Conservation (phyloP, 2,113 vertebrate genomes). For the Oreocharis arfaki region DNA sequence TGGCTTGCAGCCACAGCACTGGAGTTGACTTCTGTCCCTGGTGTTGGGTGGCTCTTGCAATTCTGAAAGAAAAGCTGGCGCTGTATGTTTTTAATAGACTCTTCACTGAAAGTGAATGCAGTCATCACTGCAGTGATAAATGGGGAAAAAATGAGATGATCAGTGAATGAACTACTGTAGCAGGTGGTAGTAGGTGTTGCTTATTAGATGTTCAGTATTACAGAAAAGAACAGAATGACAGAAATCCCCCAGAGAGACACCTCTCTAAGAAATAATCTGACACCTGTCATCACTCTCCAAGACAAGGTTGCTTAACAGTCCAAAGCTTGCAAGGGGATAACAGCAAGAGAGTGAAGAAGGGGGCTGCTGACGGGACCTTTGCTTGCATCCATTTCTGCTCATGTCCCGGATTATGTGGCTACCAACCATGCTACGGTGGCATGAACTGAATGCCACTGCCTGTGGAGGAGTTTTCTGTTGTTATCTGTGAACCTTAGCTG, state of each 20-base stretch:
- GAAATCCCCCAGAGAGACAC: background rate
- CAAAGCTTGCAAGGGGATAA: background rate
- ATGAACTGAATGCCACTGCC: background rate
- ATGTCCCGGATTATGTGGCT: background rate
- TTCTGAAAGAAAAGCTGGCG: background rate
- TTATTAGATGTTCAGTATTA: conserved; percentile 48
- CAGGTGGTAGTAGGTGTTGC: conserved; percentile 61
- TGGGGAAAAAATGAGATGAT: background rate
- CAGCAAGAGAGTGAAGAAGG: background rate
- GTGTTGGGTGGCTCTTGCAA: background rate
- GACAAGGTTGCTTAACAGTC: background rate
- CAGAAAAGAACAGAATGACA: conserved; percentile 14
- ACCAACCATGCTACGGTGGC: accelerated
- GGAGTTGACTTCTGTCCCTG: background rate
- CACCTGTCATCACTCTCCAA: background rate
- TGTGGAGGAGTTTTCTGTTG: background rate
- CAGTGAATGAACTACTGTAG: conserved; percentile 46
- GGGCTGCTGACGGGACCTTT: background rate
- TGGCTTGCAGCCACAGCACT: accelerated
- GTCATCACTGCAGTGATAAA: conserved; percentile 21
- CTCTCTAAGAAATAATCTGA: conserved; percentile 20
- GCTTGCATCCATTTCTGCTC: background rate
- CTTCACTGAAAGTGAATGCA: background rate
- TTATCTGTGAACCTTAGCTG: background rate
- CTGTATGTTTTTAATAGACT: background rate